phyloP scores from a whole-genome alignment of 2,797 vertebrate genomes.

The Gymnothorax reevesii region DNA sequence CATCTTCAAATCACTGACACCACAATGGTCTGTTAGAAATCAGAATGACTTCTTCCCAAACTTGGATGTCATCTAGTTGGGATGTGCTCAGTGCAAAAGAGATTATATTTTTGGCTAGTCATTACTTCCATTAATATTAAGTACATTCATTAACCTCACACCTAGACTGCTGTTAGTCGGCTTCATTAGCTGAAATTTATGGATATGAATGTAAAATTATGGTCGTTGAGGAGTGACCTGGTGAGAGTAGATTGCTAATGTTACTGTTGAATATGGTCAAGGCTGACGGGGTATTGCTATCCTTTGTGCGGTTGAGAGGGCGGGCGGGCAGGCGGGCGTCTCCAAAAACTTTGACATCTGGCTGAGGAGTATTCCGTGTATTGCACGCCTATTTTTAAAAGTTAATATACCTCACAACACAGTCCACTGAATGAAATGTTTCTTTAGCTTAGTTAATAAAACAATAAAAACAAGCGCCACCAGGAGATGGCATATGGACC shows the following conservation, averaged over 20 bases:
- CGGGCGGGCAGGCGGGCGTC: too few species aligned
- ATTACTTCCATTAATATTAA: constrained; percentile 25
- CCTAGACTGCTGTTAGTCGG: neutral
- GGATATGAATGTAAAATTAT: constrained; percentile 8
- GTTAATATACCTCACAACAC: too few species aligned
- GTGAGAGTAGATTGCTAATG: constrained; percentile 10
- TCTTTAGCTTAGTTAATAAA: too few species aligned
- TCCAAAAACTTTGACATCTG: too few species aligned
- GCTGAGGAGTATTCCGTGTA: too few species aligned
- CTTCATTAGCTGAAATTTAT: constrained; percentile 25
- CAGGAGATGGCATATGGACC: too few species aligned
- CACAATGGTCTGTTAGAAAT: constrained; percentile 43
- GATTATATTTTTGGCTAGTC: neutral
- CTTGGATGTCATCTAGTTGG: constrained; percentile 44
- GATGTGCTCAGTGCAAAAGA: neutral
- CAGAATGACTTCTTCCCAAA: constrained; percentile 34
- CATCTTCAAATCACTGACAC: constrained; percentile 46
- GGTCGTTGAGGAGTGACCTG: neutral
- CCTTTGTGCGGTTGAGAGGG: too few species aligned
- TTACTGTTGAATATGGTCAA: constrained; percentile 25
- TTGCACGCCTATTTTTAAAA: too few species aligned
- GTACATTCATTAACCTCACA: constrained; percentile 21
- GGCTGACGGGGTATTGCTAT: too few species aligned
- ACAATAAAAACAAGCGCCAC: too few species aligned
- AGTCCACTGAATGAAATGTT: too few species aligned